Conservation (phyloP, 2,888 invertebrate species). For the Cybosia mesomella region DNA sequence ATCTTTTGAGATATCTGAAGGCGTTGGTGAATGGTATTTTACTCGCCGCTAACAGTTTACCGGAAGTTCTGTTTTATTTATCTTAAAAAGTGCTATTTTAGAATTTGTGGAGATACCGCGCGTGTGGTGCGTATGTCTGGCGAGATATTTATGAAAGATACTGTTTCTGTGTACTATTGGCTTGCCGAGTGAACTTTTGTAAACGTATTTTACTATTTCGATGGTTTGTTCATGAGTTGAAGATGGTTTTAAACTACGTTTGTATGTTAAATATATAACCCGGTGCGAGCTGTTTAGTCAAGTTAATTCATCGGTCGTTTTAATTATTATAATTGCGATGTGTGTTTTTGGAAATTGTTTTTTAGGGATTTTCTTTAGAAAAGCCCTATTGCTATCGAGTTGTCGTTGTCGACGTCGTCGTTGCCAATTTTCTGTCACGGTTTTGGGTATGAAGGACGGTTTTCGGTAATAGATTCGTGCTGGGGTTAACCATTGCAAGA, state of each 20-base stretch:
- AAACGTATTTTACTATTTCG: constrained; percentile 12
- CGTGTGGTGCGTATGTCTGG: constrained; percentile 8
- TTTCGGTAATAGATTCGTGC: no score
- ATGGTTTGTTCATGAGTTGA: not conserved
- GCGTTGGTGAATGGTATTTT: constrained; percentile 3
- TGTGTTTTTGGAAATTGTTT: not conserved
- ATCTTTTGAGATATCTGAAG: not conserved
- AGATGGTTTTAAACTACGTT: not conserved
- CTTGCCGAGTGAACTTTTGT: constrained; percentile 9
- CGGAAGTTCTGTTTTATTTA: constrained; percentile 19
- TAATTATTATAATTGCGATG: not conserved
- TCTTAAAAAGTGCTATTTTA: constrained; percentile 18
- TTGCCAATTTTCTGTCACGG: no score
- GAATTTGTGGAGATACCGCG: constrained; percentile 10
- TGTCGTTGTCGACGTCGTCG: no score
- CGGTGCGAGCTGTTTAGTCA: not conserved
- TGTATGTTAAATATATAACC: not conserved
- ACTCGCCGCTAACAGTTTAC: constrained; percentile 6
- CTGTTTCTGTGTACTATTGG: constrained; percentile 15
- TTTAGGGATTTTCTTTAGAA: no score
- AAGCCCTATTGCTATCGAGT: not conserved
- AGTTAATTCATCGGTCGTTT: not conserved
- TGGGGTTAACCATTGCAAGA: no score
- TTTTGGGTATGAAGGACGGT: no score
- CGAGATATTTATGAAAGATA: constrained; percentile 18